These are phyloP conservation scores for Aphelocoma californica DNA, from an alignment of 2,797 vertebrate genomes.

Conservation along the genomic window DNA sequence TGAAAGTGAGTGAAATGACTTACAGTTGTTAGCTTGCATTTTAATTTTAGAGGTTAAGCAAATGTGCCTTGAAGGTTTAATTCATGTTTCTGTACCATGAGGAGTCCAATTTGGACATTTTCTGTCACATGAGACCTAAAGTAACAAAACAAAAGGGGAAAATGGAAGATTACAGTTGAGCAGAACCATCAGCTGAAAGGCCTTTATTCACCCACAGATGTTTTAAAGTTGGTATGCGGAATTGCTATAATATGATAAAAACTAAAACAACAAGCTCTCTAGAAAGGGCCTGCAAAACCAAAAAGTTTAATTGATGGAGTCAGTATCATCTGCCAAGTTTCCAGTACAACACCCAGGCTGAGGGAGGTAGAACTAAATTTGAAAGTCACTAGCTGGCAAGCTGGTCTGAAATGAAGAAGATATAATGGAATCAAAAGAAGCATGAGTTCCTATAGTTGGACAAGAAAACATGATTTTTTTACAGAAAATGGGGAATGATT, in stretches of 20 bases:
- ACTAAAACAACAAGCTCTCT: background rate
- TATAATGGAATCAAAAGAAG: background rate
- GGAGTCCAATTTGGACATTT: background rate
- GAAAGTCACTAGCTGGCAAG: background rate
- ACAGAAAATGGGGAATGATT: background rate
- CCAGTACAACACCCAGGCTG: background rate
- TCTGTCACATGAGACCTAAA: background rate
- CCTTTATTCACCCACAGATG: background rate
- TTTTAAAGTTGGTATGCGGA: background rate
- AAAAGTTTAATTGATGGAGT: background rate
- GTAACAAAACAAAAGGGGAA: background rate
- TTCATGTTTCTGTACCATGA: background rate
- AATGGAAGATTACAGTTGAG: background rate
- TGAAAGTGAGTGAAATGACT: background rate
- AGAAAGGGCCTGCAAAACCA: background rate
- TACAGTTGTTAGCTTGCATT: background rate
- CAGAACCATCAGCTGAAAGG: background rate
- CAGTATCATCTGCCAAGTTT: background rate
- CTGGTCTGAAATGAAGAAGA: background rate
- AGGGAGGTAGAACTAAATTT: background rate
- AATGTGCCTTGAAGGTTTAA: background rate
- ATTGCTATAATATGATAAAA: background rate
- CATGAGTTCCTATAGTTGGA: background rate
- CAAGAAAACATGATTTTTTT: background rate
- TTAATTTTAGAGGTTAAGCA: constrained; percentile 7